Evolutionary conservation across 1,140 invertebrate species (phyloP), one percentile per base, ranked within the genome.

Genomic region (Cyrtorhinus lividipennis): DNA sequence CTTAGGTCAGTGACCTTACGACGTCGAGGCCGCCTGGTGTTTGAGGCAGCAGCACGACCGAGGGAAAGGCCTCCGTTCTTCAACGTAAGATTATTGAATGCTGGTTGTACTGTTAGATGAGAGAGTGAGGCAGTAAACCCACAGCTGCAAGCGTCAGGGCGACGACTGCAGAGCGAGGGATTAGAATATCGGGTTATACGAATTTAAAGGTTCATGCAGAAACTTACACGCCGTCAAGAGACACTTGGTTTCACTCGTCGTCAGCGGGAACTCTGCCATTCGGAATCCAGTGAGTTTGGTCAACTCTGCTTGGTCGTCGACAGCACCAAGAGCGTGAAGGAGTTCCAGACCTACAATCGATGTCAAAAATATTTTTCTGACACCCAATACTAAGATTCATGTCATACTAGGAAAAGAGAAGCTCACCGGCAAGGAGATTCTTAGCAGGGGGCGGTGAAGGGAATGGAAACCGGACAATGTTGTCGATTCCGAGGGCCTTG

Each of bases 401-500:
- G n/a, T n/a, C 27, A 18, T 24, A 10, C 10, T 12, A 45, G 38
- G n/a, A 45, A 45, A 10, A n/a, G 38, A 45, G 10, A 45, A 12
- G 38, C 30, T 38, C 30, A 53, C 48, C 48, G 24, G 83, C 76
- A 0, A 94, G 75, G n/a, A 98, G 77, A 75, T 90, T 90, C 71
- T 87, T 84, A 1, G 92, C 87, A 0, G 95, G 92, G 0, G 95
- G 95, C 0, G 91, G 84, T 0, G 85, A 88, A 0, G 88, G 87
- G 72, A 92, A 91, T 69, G 86, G 82, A 70, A 93, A 92, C 66
- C 86, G 78, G 8, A 90, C 70, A 25, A 92, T 79, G 72, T 98
- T 98, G 63, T 89, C 82, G 59, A 99, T 93, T 0, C 95, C 95
- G 0, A 99, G 73, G 2, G 95, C 92, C 78, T 98, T 98, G 8